phyloP scores from a whole-genome alignment of 2,797 vertebrate species.

The Mus spretus region DNA sequence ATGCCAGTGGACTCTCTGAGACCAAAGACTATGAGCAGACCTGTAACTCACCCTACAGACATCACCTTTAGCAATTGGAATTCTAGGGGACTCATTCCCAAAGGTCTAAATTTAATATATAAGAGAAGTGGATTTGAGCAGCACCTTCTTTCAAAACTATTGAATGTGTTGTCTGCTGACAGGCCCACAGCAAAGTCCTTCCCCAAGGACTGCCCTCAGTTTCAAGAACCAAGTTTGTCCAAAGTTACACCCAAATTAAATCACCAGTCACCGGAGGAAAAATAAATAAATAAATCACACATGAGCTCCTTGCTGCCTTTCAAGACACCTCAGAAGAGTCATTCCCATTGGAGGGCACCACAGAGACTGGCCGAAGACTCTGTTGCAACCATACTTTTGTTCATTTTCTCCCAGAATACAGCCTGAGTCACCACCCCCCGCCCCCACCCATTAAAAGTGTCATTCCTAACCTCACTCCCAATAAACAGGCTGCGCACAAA shows the following conservation, averaged over 20 bases:
- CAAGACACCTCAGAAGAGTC: constrained; percentile 34
- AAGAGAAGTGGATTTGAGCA: not conserved
- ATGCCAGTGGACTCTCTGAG: not conserved
- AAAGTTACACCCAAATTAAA: not conserved
- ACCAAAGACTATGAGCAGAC: not conserved
- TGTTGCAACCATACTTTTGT: not conserved
- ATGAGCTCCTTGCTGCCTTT: not conserved
- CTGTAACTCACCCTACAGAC: not conserved
- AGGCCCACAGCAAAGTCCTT: not conserved
- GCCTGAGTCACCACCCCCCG: not conserved
- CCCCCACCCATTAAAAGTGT: not conserved
- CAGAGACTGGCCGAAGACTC: not conserved
- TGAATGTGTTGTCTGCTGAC: not conserved
- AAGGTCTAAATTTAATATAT: not conserved
- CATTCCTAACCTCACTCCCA: constrained; percentile 46
- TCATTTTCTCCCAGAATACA: not conserved
- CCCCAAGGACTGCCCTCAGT: not conserved
- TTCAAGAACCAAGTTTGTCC: not conserved
- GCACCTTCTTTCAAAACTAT: not conserved
- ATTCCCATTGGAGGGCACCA: not conserved
- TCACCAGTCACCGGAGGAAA: not conserved
- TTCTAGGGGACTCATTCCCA: not conserved
- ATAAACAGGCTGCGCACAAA: constrained; percentile 43
- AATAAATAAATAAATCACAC: not conserved
- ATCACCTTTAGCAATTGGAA: not conserved